Evolutionary conservation across 2,113 vertebrate genomes (phyloP).

Genomic region (Polyodon spathula): DNA sequence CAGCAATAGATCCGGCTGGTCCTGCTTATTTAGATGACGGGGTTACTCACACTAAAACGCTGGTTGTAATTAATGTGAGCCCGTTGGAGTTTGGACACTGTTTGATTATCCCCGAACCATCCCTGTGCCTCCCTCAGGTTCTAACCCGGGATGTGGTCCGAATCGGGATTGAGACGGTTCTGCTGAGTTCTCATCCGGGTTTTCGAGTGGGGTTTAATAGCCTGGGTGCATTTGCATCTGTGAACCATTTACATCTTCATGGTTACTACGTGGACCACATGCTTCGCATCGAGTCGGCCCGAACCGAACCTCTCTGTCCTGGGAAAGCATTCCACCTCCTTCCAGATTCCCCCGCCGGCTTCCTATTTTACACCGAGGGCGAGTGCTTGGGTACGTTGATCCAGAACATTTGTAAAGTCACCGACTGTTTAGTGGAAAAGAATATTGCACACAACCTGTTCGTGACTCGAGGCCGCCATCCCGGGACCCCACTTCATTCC

Average conservation of each 20-base stretch:
- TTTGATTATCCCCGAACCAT: slow-evolving; percentile 71
- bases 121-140: slow-evolving; percentile 56
- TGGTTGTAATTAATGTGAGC: slow-evolving; percentile 75
- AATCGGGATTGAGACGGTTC: slow-evolving; percentile 58
- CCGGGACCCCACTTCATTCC: slow-evolving; percentile 18
- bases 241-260: slow-evolving; percentile 87
- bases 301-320: slow-evolving; percentile 46
- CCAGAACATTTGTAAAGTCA: slow-evolving; percentile 49
- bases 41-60: slow-evolving; percentile 19
- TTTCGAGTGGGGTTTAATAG: slow-evolving; percentile 87
- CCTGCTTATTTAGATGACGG: neutral
- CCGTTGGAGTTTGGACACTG: slow-evolving; percentile 80
- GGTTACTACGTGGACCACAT: slow-evolving; percentile 66
- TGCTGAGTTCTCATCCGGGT: slow-evolving; percentile 70
- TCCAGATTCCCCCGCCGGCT: slow-evolving; percentile 53
- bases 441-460: slow-evolving; percentile 80
- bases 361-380: slow-evolving; percentile 63
- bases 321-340: slow-evolving; percentile 45
- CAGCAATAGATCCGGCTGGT: too few species aligned
- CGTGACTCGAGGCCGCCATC: slow-evolving; percentile 64
- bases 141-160: slow-evolving; percentile 49
- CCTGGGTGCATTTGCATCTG: slow-evolving; percentile 77
- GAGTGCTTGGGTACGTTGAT: slow-evolving; percentile 35
- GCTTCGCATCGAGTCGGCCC: slow-evolving; percentile 59
- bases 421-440: slow-evolving; percentile 48